Evolutionary conservation across 2,797 vertebrate species (phyloP), one percentile per base, ranked within the genome.

Genomic region (Clarias pachynema): DNA sequence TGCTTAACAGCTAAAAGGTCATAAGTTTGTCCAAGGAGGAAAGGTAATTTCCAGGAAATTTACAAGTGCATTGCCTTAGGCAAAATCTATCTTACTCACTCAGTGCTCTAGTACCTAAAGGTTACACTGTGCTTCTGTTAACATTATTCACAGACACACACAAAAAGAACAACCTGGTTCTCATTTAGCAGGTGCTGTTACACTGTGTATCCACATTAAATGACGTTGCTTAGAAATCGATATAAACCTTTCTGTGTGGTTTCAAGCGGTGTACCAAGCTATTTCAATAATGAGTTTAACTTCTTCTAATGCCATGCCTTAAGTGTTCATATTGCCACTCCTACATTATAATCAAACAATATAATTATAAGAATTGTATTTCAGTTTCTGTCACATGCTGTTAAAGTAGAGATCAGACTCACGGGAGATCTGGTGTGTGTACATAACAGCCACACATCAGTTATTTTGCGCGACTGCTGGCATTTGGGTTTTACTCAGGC

Each of bases 41-140:
- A 86, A 82, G 26, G 86, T 83, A 65, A 84, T 83, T 88, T 83
- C 81, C 88, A 79, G 40, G 77, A 66, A 65, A 89, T 80, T 84
- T 65, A 73, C 66, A 86, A 69, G 37, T 80, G 18, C 73, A n/a
- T 9, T 31, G 84, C 82, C 74, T 31, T 34, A 44, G 80, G 86
- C 74, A 22, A 44, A 63, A 74, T 65, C 77, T 75, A 44, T 18
- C 75, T 66, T 44, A 53, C 8, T 77, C 65, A 83, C 56, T 26
- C 63, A 44, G 44, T 5, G 10, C 10, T 44, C 37, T 14, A 5
- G 37, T 44, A 44, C 2, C 22, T n/a, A 49, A 7, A 72, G 37
- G 37, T n/a, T 72, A 44, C 68, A 40, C 29, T 26, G 5, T 26
- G 9, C n/a, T 29, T 65, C 26, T 16, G 29, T 68, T 34, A 34